Percentiles rank a stretch among this genome's conserved stretches.
phyloP scores from a whole-genome alignment of 1,140 invertebrate species.

The Aphis gossypii region DNA sequence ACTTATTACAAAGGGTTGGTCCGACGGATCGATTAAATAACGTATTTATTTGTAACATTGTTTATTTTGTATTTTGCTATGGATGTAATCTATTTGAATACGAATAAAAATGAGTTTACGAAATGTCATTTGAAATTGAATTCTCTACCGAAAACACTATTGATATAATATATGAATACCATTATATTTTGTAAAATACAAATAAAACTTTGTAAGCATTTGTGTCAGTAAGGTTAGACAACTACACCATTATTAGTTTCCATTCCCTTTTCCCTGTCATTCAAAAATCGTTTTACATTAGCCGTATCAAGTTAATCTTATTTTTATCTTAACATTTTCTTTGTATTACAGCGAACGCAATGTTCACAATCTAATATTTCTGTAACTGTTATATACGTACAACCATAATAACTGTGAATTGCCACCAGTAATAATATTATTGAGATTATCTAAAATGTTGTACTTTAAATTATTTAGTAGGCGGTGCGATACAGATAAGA shows the following conservation, averaged over 20 bases:
- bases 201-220: slow-evolving; percentile 15
- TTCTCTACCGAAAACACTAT: not conserved
- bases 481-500: not conserved
- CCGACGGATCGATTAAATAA: not conserved
- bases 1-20: not conserved
- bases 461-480: slow-evolving; percentile 16
- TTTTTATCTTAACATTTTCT: not conserved
- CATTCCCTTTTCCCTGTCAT: not conserved
- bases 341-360: not conserved
- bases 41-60: slow-evolving; percentile 2
- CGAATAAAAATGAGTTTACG: not conserved
- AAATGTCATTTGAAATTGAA: not conserved
- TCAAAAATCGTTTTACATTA: not conserved
- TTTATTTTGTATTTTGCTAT: not conserved
- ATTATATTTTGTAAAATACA: not conserved
- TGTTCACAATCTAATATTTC: not conserved
- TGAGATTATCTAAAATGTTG: not conserved
- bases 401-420: not conserved
- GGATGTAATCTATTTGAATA: slow-evolving; percentile 5
- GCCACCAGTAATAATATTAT: not conserved
- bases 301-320: not conserved
- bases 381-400: not conserved
- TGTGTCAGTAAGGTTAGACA: slow-evolving; percentile 3
- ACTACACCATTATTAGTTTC: not conserved
- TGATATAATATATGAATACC: not conserved